Evolutionary conservation across 1,140 invertebrate genomes (phyloP), one percentile per base, ranked within the genome.

Genomic region (Asbolus verrucosus): DNA sequence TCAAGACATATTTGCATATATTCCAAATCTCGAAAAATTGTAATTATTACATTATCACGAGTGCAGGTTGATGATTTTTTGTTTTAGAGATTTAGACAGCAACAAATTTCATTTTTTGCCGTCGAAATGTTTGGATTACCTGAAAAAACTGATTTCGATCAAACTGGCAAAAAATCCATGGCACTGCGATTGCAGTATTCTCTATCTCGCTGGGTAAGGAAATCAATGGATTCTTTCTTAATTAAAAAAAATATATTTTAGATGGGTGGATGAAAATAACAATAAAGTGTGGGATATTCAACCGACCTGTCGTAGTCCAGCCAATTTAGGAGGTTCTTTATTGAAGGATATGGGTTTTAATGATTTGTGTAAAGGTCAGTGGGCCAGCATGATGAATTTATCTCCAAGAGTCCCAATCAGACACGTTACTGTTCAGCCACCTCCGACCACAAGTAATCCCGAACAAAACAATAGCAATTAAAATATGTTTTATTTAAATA

Each of bases 81-180:
- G 72, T 84, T 85, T 62, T 78, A 94, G 93, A 38, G 91, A 93
- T 76, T 82, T 95, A 63, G 92, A 94, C 76, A 90, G 88, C 67
- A 95, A 95, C 76, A 88, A 90, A 78, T 86, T 94, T 59, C 87
- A 89, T 24, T 89, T 86, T 67, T 78, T 94, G 21, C 90, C 92
- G 1, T 83, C 87, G 4, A 87, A 90, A 11, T 85, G 88, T 0
- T 81, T 95, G 15, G 91, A 93, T 72, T 84, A 85, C 13, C 82
- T 92, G 46, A 82, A 85, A 0, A 85, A 87, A 27, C 82, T 95
- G 36, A 83, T 87, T 1, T 88, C 91, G 54, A 85, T 94, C 0
- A 92, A 92, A 78, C 80, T 95, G 13, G 89, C 88, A 0, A 91
- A 91, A 72, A 95, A 95, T 81, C 92, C 92, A 0, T 94, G 93